Conservation (phyloP, 2,113 vertebrate species). For the Bubo scandiacus region DNA sequence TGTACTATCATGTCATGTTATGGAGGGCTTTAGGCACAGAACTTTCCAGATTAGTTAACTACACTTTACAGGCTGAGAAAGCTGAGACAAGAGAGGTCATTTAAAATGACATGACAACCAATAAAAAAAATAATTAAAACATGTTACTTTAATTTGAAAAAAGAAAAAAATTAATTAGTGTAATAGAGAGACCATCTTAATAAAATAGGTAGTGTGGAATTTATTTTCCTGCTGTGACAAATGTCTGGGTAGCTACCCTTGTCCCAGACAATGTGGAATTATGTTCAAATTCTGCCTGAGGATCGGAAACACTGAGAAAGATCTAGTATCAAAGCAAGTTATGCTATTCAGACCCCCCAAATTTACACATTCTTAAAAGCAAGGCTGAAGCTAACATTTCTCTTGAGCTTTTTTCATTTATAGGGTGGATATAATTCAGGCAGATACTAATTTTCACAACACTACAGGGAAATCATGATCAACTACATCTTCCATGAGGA, state of each 20-base stretch:
- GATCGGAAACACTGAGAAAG: neutral
- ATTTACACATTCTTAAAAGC: neutral
- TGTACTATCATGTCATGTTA: neutral
- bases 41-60: neutral
- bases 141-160: neutral
- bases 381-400: neutral
- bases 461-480: constrained; percentile 18
- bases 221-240: neutral
- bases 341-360: neutral
- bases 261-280: neutral
- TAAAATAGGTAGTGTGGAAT: neutral
- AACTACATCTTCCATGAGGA: neutral
- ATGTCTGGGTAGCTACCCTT: neutral
- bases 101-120: neutral
- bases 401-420: constrained; percentile 4
- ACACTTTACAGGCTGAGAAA: neutral
- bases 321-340: neutral
- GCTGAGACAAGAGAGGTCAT: neutral
- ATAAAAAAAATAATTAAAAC: neutral
- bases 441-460: constrained; percentile 18
- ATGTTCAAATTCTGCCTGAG: neutral
- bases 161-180: neutral
- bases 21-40: neutral
- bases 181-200: neutral
- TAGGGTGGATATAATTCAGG: neutral